Evolutionary conservation across 2,113 vertebrate species (phyloP).

Genomic region (Zosterops japonicus): DNA sequence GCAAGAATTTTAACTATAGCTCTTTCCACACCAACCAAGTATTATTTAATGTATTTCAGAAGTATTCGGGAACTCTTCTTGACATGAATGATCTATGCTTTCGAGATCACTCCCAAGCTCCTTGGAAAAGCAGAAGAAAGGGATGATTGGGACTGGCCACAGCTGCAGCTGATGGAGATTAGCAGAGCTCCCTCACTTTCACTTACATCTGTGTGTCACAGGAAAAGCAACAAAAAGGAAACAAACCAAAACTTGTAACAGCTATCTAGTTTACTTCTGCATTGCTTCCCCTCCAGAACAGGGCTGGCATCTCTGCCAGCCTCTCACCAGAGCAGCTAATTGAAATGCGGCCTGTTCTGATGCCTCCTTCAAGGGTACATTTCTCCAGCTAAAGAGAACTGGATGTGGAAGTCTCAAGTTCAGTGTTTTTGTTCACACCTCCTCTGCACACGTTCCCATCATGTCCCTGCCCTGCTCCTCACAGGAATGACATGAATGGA

Average conservation of each 20-base stretch:
- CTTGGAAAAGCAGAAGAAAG: not conserved
- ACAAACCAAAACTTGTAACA: not conserved
- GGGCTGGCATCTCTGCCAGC: not conserved
- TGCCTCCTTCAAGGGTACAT: not conserved
- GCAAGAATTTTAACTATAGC: not conserved
- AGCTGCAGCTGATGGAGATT: not conserved
- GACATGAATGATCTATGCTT: not conserved
- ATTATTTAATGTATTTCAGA: not conserved
- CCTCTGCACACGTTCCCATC: not conserved
- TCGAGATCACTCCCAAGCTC: not conserved
- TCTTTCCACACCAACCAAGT: not conserved
- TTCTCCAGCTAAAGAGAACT: not conserved
- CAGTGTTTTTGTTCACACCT: not conserved
- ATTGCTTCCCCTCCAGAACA: not conserved
- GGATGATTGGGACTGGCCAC: not conserved
- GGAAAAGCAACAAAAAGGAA: not conserved
- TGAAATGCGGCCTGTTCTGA: not conserved
- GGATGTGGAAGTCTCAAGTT: not conserved
- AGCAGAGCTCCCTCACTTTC: not conserved
- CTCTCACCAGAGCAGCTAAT: not conserved
- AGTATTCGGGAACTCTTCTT: not conserved
- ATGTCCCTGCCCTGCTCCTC: not conserved
- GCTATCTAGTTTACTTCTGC: not conserved
- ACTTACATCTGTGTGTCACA: not conserved
- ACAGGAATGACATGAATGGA: not conserved